A percentile compares a stretch with the other conserved stretches of the same genome.
phyloP scores from a whole-genome alignment of 2,797 vertebrate species.

The Argyrosomus regius region DNA sequence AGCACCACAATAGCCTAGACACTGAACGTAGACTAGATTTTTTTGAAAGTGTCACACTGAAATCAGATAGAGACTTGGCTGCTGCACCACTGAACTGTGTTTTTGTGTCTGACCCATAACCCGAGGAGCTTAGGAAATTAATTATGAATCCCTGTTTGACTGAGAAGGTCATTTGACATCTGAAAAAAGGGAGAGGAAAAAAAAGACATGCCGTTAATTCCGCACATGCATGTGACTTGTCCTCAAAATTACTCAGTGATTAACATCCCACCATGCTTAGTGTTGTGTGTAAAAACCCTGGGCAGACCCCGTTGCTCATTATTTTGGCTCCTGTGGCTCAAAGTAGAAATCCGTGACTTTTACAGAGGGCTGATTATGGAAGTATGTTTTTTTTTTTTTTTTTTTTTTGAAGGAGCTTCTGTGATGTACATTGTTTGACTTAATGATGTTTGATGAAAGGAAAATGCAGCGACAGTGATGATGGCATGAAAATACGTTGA shows the following conservation, averaged over 20 bases:
- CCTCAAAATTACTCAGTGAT: slow-evolving; percentile 51
- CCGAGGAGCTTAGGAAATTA: slow-evolving; percentile 20
- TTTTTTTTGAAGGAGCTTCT: not conserved
- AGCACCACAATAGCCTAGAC: not conserved
- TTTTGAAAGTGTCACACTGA: slow-evolving; percentile 38
- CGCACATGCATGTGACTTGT: slow-evolving; percentile 20
- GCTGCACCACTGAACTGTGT: slow-evolving; percentile 2
- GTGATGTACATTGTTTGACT: slow-evolving; percentile 24
- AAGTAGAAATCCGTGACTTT: slow-evolving; percentile 32
- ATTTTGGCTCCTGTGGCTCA: slow-evolving; percentile 53
- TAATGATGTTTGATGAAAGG: slow-evolving; percentile 28
- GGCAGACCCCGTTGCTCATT: slow-evolving; percentile 43
- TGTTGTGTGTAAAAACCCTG: slow-evolving; percentile 47
- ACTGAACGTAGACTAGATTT: not conserved
- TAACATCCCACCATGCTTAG: slow-evolving; percentile 58
- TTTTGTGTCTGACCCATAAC: slow-evolving; percentile 36
- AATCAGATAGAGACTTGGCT: slow-evolving; percentile 26
- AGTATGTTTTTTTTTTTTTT: not conserved
- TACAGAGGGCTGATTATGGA: slow-evolving; percentile 24
- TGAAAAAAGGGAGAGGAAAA: slow-evolving; percentile 10
- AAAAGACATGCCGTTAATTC: not conserved
- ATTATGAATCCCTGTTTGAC: slow-evolving; percentile 32
- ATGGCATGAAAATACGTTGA: slow-evolving; percentile 6
- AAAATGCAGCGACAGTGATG: slow-evolving; percentile 8
- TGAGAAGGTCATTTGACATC: slow-evolving; percentile 39